A percentile compares a stretch with the other conserved stretches of the same genome.
These are phyloP conservation scores for Chaetodon trifasciatus DNA, from an alignment of 2,797 vertebrate genomes.

Conservation along the genomic window DNA sequence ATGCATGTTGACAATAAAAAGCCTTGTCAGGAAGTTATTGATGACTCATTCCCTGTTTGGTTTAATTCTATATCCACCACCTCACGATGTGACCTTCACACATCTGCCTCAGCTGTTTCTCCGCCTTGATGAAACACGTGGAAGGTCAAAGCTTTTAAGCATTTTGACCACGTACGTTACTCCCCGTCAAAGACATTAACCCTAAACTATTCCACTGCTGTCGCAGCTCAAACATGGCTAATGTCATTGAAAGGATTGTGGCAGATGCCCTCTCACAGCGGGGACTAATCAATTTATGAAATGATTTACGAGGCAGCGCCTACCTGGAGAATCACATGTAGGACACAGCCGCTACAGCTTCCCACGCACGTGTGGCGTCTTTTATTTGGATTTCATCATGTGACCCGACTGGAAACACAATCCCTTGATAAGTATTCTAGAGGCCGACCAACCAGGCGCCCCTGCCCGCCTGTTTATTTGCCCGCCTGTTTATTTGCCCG, in stretches of 20 bases:
- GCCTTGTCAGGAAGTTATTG: conserved; percentile 51
- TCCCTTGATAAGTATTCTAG: conserved; percentile 21
- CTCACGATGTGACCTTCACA: conserved; percentile 58
- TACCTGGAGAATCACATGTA: conserved; percentile 44
- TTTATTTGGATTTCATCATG: conserved; percentile 42
- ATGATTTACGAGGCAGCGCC: conserved; percentile 52
- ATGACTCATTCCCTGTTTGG: conserved; percentile 59
- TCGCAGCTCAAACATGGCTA: conserved; percentile 49
- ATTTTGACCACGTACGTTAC: conserved; percentile 62
- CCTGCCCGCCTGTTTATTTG: background rate
- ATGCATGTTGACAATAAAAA: conserved; percentile 34
- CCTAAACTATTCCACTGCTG: conserved; percentile 48
- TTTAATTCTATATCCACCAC: conserved; percentile 51
- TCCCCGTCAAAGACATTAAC: conserved; percentile 56
- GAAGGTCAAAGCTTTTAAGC: conserved; percentile 58
- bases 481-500: too few species aligned
- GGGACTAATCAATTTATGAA: conserved; percentile 54
- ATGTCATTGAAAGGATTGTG: conserved; percentile 63
- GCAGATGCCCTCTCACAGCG: conserved; percentile 30
- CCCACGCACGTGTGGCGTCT: background rate
- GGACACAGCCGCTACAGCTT: conserved; percentile 21
- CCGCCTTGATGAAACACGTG: conserved; percentile 59
- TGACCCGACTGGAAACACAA: conserved; percentile 31
- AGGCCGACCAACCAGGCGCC: background rate
- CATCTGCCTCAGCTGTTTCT: conserved; percentile 57